A percentile compares a stretch with the other conserved stretches of the same genome.
These are phyloP conservation scores for Dasypus novemcinctus DNA, from an alignment of 2,113 vertebrate species.

Conservation along the genomic window DNA sequence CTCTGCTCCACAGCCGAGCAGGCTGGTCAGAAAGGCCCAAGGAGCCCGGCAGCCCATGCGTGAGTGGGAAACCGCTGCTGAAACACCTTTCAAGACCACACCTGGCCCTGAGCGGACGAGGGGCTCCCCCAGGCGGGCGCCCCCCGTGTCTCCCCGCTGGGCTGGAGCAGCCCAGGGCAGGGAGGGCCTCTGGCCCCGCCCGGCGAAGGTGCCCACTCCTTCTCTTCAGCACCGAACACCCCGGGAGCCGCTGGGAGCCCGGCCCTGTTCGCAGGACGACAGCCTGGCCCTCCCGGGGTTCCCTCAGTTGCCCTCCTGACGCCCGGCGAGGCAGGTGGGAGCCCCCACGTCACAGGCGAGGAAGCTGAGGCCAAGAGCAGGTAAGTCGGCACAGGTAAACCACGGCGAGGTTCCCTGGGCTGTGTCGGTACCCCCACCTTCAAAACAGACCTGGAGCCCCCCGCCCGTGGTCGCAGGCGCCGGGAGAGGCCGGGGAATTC, in stretches of 20 bases:
- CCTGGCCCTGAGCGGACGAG: not conserved
- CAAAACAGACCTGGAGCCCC: not conserved
- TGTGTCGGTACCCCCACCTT: not conserved
- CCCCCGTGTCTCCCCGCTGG: too few species aligned
- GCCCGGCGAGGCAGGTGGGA: not conserved
- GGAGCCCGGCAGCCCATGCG: not conserved
- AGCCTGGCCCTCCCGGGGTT: too few species aligned
- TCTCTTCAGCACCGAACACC: not conserved
- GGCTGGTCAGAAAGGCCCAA: not conserved
- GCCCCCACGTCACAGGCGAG: not conserved
- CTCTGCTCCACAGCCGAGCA: not conserved
- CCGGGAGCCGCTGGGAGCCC: not conserved
- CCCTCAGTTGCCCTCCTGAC: too few species aligned
- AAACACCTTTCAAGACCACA: not conserved
- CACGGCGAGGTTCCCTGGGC: not conserved
- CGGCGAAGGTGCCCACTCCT: too few species aligned
- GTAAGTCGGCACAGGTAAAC: not conserved
- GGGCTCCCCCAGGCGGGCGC: too few species aligned
- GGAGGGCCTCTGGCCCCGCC: too few species aligned
- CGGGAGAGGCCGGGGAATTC: not conserved
- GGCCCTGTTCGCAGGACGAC: too few species aligned
- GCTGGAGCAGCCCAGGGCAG: too few species aligned
- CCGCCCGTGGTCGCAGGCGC: rapidly evolving
- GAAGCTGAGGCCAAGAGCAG: not conserved
- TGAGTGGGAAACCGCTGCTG: not conserved